These are phyloP conservation scores for Oncorhynchus masou DNA, from an alignment of 2,113 vertebrate genomes.

Conservation along the genomic window DNA sequence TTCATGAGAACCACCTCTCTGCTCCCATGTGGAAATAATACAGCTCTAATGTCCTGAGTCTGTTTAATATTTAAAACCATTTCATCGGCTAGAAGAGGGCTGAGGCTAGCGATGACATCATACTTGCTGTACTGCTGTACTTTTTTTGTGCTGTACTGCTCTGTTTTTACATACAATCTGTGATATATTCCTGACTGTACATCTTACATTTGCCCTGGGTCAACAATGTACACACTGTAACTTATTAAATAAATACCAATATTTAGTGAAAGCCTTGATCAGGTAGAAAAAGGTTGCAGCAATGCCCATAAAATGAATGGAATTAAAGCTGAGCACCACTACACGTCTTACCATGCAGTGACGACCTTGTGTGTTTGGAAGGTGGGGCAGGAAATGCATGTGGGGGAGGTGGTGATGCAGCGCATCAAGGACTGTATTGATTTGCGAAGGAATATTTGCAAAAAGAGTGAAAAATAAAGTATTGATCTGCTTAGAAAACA, in stretches of 20 bases:
- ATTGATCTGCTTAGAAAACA: slow-evolving; percentile 70
- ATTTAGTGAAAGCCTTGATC: not conserved
- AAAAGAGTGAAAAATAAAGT: slow-evolving; percentile 69
- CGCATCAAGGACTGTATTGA: slow-evolving; percentile 61
- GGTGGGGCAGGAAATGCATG: not conserved
- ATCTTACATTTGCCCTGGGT: not conserved
- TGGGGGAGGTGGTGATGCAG: slow-evolving; percentile 41
- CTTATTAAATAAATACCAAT: not conserved
- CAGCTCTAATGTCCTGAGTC: slow-evolving; percentile 18
- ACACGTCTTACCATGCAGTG: too few species aligned
- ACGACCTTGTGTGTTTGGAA: too few species aligned
- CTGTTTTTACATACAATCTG: not conserved
- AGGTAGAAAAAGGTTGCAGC: slow-evolving; percentile 11
- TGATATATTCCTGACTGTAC: not conserved
- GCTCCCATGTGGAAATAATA: slow-evolving; percentile 24
- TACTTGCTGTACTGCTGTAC: too few species aligned
- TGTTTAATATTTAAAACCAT: slow-evolving; percentile 33
- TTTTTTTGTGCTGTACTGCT: not conserved
- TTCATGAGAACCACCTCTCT: not conserved
- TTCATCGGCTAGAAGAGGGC: slow-evolving; percentile 7
- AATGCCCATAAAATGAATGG: slow-evolving; percentile 34
- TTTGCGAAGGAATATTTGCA: slow-evolving; percentile 48
- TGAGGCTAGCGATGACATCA: slow-evolving; percentile 22
- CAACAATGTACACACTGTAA: not conserved
- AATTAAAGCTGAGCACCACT: not conserved